These are phyloP conservation scores for Globodera ellingtonae DNA, from an alignment of 1,140 invertebrate species.

Conservation along the genomic window DNA sequence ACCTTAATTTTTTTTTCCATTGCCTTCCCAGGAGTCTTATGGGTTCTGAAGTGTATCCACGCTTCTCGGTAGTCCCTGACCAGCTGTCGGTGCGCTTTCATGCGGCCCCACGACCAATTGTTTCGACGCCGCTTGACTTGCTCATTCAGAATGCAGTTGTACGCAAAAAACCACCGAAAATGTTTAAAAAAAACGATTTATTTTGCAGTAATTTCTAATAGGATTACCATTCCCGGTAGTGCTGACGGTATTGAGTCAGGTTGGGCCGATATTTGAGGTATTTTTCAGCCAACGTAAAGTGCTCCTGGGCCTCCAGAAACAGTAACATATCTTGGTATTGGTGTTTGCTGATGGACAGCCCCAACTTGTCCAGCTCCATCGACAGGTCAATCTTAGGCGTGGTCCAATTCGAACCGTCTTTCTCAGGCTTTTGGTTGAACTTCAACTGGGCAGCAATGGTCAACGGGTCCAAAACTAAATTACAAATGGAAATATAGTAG, in stretches of 20 bases:
- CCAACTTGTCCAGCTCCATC: slow-evolving; percentile 83
- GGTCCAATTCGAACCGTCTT: slow-evolving; percentile 77
- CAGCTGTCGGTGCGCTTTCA: slow-evolving; percentile 76
- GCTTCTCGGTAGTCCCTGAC: slow-evolving; percentile 76
- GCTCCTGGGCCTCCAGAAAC: slow-evolving; percentile 81
- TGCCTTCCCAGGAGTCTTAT: slow-evolving; percentile 71
- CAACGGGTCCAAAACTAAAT: slow-evolving; percentile 87
- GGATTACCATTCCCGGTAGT: slow-evolving; percentile 80
- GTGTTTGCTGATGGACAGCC: slow-evolving; percentile 71
- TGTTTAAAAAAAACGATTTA: too few species aligned
- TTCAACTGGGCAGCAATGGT: slow-evolving; percentile 82
- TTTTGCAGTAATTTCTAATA: not conserved
- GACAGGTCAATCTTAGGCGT: slow-evolving; percentile 84
- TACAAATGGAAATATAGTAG: slow-evolving; percentile 29
- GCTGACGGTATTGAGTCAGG: slow-evolving; percentile 74
- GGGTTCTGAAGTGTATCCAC: slow-evolving; percentile 78
- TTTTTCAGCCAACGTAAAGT: slow-evolving; percentile 76
- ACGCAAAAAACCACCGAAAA: slow-evolving; percentile 84
- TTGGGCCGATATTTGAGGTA: slow-evolving; percentile 84
- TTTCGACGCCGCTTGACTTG: slow-evolving; percentile 72
- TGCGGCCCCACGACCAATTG: slow-evolving; percentile 90
- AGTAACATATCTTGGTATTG: slow-evolving; percentile 85
- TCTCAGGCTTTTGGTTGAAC: slow-evolving; percentile 89
- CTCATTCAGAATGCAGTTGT: slow-evolving; percentile 81
- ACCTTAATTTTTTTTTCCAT: slow-evolving; percentile 26